Evolutionary conservation across 1,140 invertebrate species (phyloP).

Genomic region (Eupeodes corollae): DNA sequence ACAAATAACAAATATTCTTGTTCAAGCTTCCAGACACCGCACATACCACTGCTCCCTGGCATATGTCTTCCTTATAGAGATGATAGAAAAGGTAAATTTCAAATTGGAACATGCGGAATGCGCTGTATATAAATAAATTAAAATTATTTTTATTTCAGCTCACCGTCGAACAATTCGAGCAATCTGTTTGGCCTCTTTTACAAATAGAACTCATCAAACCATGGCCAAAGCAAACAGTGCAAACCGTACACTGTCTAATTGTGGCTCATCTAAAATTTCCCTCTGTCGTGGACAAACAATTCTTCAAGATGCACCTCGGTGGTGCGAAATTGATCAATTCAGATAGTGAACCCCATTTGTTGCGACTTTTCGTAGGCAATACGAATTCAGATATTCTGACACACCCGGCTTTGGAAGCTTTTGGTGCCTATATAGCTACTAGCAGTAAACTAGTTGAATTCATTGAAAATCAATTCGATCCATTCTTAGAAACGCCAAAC

Average conservation of each 20-base stretch:
- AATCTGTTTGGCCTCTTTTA: conserved; percentile 46
- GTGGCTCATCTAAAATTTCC: conserved; percentile 32
- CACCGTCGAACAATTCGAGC: conserved; percentile 41
- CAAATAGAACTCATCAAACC: conserved; percentile 47
- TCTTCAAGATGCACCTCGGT: conserved; percentile 9
- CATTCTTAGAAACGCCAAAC: conserved; percentile 5
- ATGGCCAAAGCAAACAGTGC: conserved; percentile 38
- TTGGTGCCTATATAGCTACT: conserved; percentile 8
- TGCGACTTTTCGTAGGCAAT: conserved; percentile 10
- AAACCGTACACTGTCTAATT: conserved; percentile 38
- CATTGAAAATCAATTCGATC: conserved; percentile 8
- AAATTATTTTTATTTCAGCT: conserved; percentile 29
- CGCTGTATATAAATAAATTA: background rate
- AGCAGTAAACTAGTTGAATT: conserved; percentile 6
- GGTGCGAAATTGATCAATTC: conserved; percentile 8
- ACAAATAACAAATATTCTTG: conserved; percentile 43
- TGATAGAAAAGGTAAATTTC: conserved; percentile 40
- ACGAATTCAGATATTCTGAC: conserved; percentile 7
- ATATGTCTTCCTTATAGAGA: conserved; percentile 46
- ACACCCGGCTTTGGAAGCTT: conserved; percentile 12
- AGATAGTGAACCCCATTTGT: conserved; percentile 9
- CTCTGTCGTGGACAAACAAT: conserved; percentile 18
- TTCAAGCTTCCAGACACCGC: conserved; percentile 46
- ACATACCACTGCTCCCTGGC: conserved; percentile 49
- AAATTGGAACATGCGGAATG: no score